Evolutionary conservation across 2,888 invertebrate genomes (phyloP).

Genomic region (Drosophila helvetica): DNA sequence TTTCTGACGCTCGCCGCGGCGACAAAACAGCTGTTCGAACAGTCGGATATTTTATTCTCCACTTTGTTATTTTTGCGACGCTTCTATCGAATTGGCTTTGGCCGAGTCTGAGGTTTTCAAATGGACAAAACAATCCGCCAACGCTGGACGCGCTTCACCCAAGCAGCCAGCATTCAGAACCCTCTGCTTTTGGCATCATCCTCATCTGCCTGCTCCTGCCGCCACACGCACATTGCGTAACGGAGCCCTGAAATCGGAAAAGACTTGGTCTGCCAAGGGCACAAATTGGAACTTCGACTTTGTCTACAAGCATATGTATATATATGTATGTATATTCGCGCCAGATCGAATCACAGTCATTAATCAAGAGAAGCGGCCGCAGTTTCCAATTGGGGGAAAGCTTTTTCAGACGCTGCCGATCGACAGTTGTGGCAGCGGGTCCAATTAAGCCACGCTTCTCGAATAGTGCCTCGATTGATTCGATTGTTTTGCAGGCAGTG

Average conservation of each 20-base stretch:
- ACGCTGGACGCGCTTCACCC: conserved; percentile 24
- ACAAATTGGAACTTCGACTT: conserved; percentile 21
- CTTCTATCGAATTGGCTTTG: conserved; percentile 12
- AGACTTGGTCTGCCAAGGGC: not conserved
- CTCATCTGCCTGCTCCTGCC: not conserved
- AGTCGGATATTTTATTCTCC: conserved; percentile 25
- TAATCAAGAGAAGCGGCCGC: conserved; percentile 7
- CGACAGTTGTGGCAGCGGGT: not conserved
- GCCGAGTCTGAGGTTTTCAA: conserved; percentile 19
- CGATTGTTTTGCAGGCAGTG: conserved; percentile 27
- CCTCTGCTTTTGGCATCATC: conserved; percentile 1
- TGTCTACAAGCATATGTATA: not conserved
- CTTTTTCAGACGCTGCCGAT: conserved; percentile 22
- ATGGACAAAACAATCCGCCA: conserved; percentile 34
- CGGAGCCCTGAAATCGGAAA: conserved; percentile 1
- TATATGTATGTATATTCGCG: not conserved
- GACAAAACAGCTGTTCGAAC: conserved; percentile 34
- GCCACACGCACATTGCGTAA: conserved; percentile 36
- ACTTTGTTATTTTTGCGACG: conserved; percentile 14
- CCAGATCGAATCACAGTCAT: not conserved
- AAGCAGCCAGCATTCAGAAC: conserved; percentile 2
- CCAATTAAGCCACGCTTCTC: conserved; percentile 55
- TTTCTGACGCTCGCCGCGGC: not conserved
- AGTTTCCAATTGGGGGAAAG: conserved; percentile 12
- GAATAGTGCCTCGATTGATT: conserved; percentile 32